Evolutionary conservation across 2,113 vertebrate species (phyloP), one percentile per base, ranked within the genome.

Genomic region (Delphinus delphis): DNA sequence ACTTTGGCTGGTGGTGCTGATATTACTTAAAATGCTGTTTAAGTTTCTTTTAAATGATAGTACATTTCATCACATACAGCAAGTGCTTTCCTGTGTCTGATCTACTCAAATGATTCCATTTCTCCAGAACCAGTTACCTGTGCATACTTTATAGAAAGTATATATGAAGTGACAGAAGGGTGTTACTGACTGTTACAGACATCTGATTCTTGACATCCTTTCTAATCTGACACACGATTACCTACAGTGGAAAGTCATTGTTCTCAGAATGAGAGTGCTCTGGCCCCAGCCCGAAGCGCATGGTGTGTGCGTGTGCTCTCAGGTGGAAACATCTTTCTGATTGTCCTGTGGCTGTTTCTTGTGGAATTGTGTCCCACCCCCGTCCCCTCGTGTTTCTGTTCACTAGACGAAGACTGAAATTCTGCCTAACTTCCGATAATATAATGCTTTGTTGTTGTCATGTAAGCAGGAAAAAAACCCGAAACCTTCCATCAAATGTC

Each of bases 261-360:
- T 84, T 98, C 98, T 99, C 98, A 98, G 98, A 98, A 98, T 98
- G 98, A 98, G 97, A 84, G 92, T 93, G 93, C 87, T 89, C 10
- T 0, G 8, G 85, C 80, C 90, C 62, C 55, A 81, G 97, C 47
- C 96, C 41, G 44, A 36, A 68, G 98, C 81, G 94, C 73, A 89
- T 88, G 93, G 91, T 96, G 97, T 97, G 88, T 98, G 90, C 8
- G 10, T 68, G 28, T 44, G 53, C 86, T 85, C 41, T 62, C 90
- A 68, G 36, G 28, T 58, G 91, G 90, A 95, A 1, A 41, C 90
- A 82, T 86, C 95, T 74, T 63, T 81, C 94, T 53, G 36, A 60
- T 81, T 84, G 74, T 96, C 89, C 70, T 95, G 65, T 80, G 82
- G 70, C 83, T 95, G 44, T 94, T 98, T 67, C 88, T 83, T 96